Base-by-base conservation (phyloP, 2,113 vertebrate genomes). In the Poicephalus gulielmi region DNA sequence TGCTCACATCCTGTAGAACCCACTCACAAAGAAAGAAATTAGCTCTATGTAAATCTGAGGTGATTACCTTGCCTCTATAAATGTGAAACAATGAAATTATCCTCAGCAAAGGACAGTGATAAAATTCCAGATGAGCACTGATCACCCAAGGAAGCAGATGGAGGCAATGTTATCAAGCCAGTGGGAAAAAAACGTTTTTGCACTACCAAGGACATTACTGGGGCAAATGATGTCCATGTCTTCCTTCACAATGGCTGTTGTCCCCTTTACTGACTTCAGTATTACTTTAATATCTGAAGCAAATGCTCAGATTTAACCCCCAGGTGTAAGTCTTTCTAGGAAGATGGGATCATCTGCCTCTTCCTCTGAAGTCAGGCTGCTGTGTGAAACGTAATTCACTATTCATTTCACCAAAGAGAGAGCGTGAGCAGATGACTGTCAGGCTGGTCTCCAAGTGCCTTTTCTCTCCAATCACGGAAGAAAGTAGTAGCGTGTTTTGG, bases 41-140 rank as follows among this genome's bases (percentile, higher is more conserved):
- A 96, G 85, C 87, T 90, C 67, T 91, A 53, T 96, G 94, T 95
- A 97, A 96, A 96, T 95, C 87, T 92, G 76, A 94, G 84, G 84
- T 91, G 94, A 96, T 96, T 96, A 80, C 92, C 63, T 91, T 94
- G 63, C 82, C 67, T 94, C 85, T 79, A 50, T 91, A 90, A 92
- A 91, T 59, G 75, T 70, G 85, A 90, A 95, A 91, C 63, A 94
- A 94, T 95, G 60, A 93, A 89, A 96, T 92, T 88, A 94, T 88
- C 87, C 90, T 94, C 79, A 93, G 39, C 83, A 97, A 95, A 96
- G 91, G 95, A 95, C 90, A 94, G 87, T 90, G 79, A 94, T 91
- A 91, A 97, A 96, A 96, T 89, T 95, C 63, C 84, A 91, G 82
- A 96, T 86, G 85, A 96, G 63, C 78, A 63, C 0, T 69, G 87